phyloP scores from a whole-genome alignment of 2,113 vertebrate genomes.

The Myodes glareolus region DNA sequence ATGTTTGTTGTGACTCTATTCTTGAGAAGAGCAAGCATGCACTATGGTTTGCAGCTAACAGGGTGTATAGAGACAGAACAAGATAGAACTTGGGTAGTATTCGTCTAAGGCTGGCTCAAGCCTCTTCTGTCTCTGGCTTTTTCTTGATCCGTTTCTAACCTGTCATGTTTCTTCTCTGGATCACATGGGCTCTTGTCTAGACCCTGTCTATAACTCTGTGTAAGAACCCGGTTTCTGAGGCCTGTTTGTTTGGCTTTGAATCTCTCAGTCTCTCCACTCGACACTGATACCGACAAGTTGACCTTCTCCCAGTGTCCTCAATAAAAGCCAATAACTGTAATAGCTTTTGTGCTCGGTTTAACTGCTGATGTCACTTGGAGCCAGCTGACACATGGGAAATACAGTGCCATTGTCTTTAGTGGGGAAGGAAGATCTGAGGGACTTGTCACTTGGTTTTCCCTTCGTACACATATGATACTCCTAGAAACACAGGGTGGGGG shows the following conservation, averaged over 20 bases:
- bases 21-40: background rate
- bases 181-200: background rate
- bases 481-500: background rate
- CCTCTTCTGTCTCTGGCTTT: background rate
- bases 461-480: background rate
- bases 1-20: background rate
- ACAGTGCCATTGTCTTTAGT: background rate
- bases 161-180: background rate
- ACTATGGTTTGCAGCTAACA: background rate
- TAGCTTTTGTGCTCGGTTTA: background rate
- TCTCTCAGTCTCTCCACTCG: background rate
- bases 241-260: background rate
- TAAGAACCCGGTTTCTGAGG: background rate
- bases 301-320: too few species aligned
- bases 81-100: background rate
- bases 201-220: background rate
- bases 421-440: background rate
- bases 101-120: background rate
- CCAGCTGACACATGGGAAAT: background rate
- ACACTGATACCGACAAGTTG: background rate
- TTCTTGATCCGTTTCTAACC: background rate
- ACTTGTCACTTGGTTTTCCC: background rate
- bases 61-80: rapidly evolving
- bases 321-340: background rate
- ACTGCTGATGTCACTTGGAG: background rate